phyloP scores from a whole-genome alignment of 2,888 invertebrate genomes.

The Yponomeuta plumbellus region DNA sequence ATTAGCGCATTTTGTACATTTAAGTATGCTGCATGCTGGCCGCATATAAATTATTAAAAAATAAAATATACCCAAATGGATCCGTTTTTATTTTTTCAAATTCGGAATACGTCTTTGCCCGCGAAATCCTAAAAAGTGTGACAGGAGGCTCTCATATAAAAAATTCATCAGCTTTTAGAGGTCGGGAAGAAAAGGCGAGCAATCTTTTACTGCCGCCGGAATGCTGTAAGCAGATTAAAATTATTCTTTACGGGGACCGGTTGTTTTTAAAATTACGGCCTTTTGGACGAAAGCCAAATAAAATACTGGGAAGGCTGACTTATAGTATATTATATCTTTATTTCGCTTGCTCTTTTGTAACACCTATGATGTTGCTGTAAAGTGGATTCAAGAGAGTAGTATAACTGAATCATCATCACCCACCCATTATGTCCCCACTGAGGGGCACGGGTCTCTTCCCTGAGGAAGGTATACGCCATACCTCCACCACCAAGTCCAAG shows the following conservation, averaged over 20 bases:
- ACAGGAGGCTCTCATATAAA: conserved; percentile 5
- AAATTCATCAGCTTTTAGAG: background rate
- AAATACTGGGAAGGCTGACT: background rate
- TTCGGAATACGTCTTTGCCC: too few relatives aligned
- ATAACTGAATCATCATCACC: too few relatives aligned
- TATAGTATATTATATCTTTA: background rate
- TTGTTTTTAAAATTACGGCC: background rate
- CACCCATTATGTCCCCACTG: too few relatives aligned
- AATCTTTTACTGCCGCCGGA: background rate
- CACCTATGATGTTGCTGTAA: background rate
- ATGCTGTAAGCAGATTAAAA: conserved; percentile 6
- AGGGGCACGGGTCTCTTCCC: too few relatives aligned
- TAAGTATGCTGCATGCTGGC: too few relatives aligned
- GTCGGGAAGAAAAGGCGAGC: background rate
- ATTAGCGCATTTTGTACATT: too few relatives aligned
- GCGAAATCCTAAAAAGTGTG: background rate
- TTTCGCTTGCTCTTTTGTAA: background rate
- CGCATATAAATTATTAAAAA: too few relatives aligned
- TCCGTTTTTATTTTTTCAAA: too few relatives aligned
- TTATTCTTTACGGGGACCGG: conserved; percentile 2
- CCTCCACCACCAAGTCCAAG: too few relatives aligned
- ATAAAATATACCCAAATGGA: too few relatives aligned
- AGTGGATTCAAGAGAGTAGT: background rate
- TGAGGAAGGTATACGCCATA: too few relatives aligned
- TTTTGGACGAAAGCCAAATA: conserved; percentile 2